Evolutionary conservation across 2,888 invertebrate genomes (phyloP).

Genomic region (Mimachlamys varia): DNA sequence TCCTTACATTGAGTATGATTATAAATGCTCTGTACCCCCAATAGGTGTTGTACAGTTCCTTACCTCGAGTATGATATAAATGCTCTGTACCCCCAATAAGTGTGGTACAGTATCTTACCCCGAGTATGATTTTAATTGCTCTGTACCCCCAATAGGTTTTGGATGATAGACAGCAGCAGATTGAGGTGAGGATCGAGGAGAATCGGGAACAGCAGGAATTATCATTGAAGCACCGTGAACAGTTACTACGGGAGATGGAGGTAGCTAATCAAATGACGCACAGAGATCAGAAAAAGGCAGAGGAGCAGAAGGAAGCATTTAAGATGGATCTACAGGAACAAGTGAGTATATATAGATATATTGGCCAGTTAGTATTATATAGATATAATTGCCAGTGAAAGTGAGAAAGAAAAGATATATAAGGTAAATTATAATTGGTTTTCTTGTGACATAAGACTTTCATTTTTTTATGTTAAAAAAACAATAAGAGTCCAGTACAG

Average conservation of each 20-base stretch:
- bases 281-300: slow-evolving; percentile 72
- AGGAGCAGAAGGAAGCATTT: slow-evolving; percentile 65
- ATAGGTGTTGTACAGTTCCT: too few species aligned
- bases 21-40: too few species aligned
- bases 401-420: not conserved
- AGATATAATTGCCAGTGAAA: not conserved
- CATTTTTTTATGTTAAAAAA: too few species aligned
- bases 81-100: too few species aligned
- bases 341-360: slow-evolving; percentile 57
- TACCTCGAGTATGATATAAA: too few species aligned
- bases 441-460: too few species aligned
- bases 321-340: slow-evolving; percentile 75
- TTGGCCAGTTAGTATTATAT: not conserved
- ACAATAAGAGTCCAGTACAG: too few species aligned
- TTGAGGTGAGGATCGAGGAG: slow-evolving; percentile 73
- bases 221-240: slow-evolving; percentile 77
- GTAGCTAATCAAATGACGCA: slow-evolving; percentile 77
- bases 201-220: slow-evolving; percentile 76
- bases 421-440: too few species aligned
- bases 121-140: too few species aligned
- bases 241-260: slow-evolving; percentile 79
- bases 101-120: too few species aligned
- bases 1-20: too few species aligned
- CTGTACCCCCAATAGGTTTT: slow-evolving; percentile 69
- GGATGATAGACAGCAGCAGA: slow-evolving; percentile 76